phyloP scores from a whole-genome alignment of 1,140 invertebrate species.

The Papilio xuthus region DNA sequence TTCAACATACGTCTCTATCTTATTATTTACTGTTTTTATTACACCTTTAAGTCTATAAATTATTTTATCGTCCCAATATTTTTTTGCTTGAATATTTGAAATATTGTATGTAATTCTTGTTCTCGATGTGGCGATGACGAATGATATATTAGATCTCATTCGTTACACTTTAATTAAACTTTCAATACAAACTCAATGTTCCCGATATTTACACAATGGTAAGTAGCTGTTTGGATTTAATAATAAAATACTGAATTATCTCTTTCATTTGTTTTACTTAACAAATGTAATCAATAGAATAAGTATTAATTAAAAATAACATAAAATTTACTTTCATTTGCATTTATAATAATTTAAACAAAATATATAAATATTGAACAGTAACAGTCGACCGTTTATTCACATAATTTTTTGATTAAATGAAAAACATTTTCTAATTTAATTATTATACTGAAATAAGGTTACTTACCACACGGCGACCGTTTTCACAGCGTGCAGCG shows the following conservation, averaged over 20 bases:
- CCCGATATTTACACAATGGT: slow-evolving; percentile 42
- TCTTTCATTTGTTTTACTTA: background rate
- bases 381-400: no score
- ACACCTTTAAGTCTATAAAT: no score
- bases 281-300: background rate
- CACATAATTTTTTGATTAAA: background rate
- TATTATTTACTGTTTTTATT: background rate
- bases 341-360: no score
- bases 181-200: slow-evolving; percentile 62
- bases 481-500: slow-evolving; percentile 54
- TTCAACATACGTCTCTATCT: no score
- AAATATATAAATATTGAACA: no score
- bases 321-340: no score
- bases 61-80: no score
- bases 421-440: background rate
- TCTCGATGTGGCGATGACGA: slow-evolving; percentile 55
- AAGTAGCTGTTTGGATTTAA: slow-evolving; percentile 46
- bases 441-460: background rate
- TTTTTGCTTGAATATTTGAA: no score
- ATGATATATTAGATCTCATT: slow-evolving; percentile 74
- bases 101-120: background rate
- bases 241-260: background rate
- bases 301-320: background rate
- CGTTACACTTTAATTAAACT: slow-evolving; percentile 77
- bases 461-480: slow-evolving; percentile 46